Evolutionary conservation across 2,888 invertebrate genomes (phyloP).

Genomic region (Lasioglossum villosulum): DNA sequence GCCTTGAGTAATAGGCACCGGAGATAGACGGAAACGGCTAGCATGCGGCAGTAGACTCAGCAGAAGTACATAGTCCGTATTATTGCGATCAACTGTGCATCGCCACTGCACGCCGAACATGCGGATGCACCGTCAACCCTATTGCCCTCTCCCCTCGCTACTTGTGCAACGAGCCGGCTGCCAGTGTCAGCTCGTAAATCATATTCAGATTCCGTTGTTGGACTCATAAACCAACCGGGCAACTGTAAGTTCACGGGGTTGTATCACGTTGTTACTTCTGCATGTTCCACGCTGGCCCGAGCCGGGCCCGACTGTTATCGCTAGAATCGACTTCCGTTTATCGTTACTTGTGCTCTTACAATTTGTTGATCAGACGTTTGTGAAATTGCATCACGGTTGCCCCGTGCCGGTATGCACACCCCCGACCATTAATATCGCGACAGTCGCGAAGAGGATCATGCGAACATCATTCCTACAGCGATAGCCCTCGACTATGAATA

Average conservation of each 20-base stretch:
- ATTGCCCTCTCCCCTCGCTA: neutral
- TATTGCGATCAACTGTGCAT: constrained; percentile 70
- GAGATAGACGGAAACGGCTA: constrained; percentile 45
- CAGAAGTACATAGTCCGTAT: constrained; percentile 48
- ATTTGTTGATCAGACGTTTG: constrained; percentile 19
- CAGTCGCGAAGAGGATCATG: neutral
- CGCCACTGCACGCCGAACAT: constrained; percentile 62
- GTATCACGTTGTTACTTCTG: constrained; percentile 46
- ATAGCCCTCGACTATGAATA: neutral
- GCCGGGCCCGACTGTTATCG: constrained; percentile 61
- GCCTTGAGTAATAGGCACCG: neutral
- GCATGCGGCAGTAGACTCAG: constrained; percentile 52
- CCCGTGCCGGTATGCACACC: neutral
- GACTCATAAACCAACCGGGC: constrained; percentile 68
- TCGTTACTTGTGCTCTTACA: constrained; percentile 51
- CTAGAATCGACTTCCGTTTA: constrained; percentile 67
- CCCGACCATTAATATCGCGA: neutral
- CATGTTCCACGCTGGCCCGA: constrained; percentile 48
- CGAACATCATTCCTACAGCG: neutral
- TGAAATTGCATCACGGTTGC: constrained; percentile 12
- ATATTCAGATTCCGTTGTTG: constrained; percentile 77
- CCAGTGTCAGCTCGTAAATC: constrained; percentile 74
- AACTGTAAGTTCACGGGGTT: constrained; percentile 61
- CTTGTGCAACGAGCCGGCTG: constrained; percentile 41
- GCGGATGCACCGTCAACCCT: constrained; percentile 53